Percentiles rank a stretch among this genome's conserved stretches.
phyloP scores from a whole-genome alignment of 2,113 vertebrate species.

The Struthidea cinerea region DNA sequence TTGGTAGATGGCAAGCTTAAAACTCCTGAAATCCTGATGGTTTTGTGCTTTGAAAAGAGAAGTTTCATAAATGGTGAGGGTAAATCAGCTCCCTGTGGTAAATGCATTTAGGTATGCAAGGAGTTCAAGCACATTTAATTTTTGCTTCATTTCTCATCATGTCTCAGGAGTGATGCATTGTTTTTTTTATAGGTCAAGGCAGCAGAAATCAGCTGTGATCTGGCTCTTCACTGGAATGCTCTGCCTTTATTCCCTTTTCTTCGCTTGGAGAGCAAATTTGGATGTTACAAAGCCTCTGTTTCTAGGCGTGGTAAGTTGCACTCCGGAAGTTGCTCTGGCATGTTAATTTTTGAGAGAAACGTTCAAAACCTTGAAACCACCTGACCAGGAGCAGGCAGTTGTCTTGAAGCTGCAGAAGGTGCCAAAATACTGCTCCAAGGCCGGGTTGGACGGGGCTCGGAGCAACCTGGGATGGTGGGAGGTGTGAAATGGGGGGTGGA shows the following conservation, averaged over 20 bases:
- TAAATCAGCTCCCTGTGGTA: not conserved
- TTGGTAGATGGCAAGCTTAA: not conserved
- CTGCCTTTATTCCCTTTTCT: slow-evolving; percentile 89
- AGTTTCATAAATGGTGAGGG: not conserved
- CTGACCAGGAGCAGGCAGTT: not conserved
- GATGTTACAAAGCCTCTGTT: slow-evolving; percentile 90
- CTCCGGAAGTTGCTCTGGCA: rapidly evolving
- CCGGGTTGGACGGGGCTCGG: not conserved
- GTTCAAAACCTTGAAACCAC: not conserved
- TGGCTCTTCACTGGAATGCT: slow-evolving; percentile 85
- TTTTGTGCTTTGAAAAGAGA: not conserved
- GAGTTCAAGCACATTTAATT: not conserved
- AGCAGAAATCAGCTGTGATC: slow-evolving; percentile 70
- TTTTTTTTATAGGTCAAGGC: slow-evolving; percentile 43
- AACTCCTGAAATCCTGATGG: not conserved
- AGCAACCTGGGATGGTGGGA: not conserved
- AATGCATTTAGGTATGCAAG: not conserved
- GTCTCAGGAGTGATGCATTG: rapidly evolving
- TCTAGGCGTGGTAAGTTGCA: slow-evolving; percentile 87
- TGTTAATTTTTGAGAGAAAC: not conserved
- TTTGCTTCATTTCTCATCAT: not conserved
- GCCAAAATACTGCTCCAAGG: not conserved
- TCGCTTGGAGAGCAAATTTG: slow-evolving; percentile 96
- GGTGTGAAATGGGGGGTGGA: not conserved
- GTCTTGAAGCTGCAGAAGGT: not conserved